Evolutionary conservation across 2,888 invertebrate species (phyloP), one percentile per base, ranked within the genome.

Genomic region (Pyrrhia umbra): DNA sequence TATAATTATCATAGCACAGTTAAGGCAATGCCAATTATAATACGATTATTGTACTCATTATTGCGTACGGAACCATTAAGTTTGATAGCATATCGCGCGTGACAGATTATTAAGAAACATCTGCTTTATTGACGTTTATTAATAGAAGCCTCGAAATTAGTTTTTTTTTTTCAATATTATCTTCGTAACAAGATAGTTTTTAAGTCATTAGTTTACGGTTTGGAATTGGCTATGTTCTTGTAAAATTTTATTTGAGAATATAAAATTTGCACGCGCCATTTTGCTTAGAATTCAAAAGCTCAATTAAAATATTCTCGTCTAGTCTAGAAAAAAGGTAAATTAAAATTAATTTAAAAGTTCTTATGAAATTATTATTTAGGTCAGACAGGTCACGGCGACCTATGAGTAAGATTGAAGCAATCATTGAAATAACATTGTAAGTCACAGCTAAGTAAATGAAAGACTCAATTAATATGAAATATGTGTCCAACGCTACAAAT

Each of bases 91-190:
- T 63, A 57, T 39, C 65, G 57, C 74, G 49, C 75, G 63, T 79
- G 71, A 58, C 71, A 66, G 51, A 51, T 68, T 69, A 58, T 68
- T 64, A 56, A 62, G 49, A 63, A 78, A 82, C 88, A 88, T 77
- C 88, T 89, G 88, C 86, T 79, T n/a, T n/a, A n/a, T n/a, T n/a
- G n/a, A n/a, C n/a, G n/a, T n/a, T n/a, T 73, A 71, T 57, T 66
- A 63, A 75, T 62, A 13, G 30, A 70, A 69, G 58, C 59, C 55
- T 20, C 30, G 69, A 77, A 86, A 84, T 83, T 69, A 79, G 75
- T 76, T 80, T 83, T 83, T 78, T 60, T 75, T 85, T n/a, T n/a
- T n/a, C n/a, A n/a, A n/a, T n/a, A 85, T 85, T 79, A 67, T 74
- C 68, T 79, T 77, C 51, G 65, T 83, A 80, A 82, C 81, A 67